phyloP scores from a whole-genome alignment of 2,113 vertebrate species.

The Platanista minor region DNA sequence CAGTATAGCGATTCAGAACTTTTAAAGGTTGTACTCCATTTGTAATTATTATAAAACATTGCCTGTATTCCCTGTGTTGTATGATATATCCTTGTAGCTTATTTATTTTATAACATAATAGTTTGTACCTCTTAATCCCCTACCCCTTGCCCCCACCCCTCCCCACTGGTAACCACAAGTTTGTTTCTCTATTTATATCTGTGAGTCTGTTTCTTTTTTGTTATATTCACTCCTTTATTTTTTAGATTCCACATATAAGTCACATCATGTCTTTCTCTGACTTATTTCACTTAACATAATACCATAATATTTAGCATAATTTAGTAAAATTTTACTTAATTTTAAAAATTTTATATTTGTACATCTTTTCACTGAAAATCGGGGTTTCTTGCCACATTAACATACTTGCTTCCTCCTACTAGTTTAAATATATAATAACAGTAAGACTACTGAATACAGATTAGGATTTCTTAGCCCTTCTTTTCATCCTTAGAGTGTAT shows the following conservation, averaged over 20 bases:
- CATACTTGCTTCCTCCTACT: not conserved
- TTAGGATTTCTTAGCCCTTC: not conserved
- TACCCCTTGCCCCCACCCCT: not conserved
- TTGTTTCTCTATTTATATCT: too few species aligned
- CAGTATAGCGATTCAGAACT: not conserved
- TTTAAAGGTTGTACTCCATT: not conserved
- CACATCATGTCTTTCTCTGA: not conserved
- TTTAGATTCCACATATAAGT: not conserved
- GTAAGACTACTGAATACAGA: not conserved
- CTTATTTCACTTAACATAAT: not conserved
- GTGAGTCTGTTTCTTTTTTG: too few species aligned
- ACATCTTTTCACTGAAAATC: constrained; percentile 30
- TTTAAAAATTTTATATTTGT: not conserved
- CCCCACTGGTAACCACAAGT: not conserved
- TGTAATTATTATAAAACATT: not conserved
- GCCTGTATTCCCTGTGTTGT: not conserved
- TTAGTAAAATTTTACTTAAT: not conserved
- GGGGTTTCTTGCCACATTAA: not conserved
- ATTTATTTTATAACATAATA: not conserved
- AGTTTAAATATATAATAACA: not conserved
- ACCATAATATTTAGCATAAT: not conserved
- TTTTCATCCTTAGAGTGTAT: not conserved
- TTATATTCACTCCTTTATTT: not conserved
- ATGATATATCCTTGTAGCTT: not conserved
- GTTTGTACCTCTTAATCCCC: too few species aligned